Evolutionary conservation across 2,888 invertebrate species (phyloP), one percentile per base, ranked within the genome.

Genomic region (Cataglyphis livida): DNA sequence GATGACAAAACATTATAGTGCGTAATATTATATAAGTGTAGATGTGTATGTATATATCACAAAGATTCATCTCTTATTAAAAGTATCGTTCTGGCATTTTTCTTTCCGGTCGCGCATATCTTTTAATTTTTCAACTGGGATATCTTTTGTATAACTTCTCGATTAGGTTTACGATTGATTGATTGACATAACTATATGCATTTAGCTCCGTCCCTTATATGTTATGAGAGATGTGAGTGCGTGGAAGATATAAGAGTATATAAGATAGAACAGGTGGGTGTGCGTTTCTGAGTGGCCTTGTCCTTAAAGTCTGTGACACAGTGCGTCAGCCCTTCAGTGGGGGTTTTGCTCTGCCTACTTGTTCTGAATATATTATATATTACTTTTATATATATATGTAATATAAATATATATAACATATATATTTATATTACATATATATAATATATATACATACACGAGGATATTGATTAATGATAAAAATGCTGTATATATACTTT

Each of bases 401-500:
- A 82, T 88, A 83, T 87, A 88, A 81, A 86, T 87, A 90, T 90
- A 85, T 85, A 86, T 87, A 87, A 87, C 38, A 88, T 85, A 90
- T 85, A 86, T 82, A 88, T 64, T 75, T 75, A 86, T 84, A 89
- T 85, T 82, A 85, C 85, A 85, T 87, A 88, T 86, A 86, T 89
- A 88, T 89, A 90, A 85, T 85, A 86, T 86, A 88, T 65, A 90
- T 86, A 89, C 87, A 88, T 87, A 90, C 90, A 89, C 86, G 90
- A 93, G 90, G 90, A 92, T 92, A 92, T 91, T 90, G 89, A 92
- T 89, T 91, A 92, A 92, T 88, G 90, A 93, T 89, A 91, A 91
- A 93, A 85, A 93, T 92, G 92, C 92, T 94, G 94, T 94, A 94
- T 93, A 94, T 94, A 94, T 94, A 94, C 90, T 94, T 94, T 94